Base-by-base conservation (phyloP, 2,888 invertebrate species). In the Cepaea hortensis region DNA sequence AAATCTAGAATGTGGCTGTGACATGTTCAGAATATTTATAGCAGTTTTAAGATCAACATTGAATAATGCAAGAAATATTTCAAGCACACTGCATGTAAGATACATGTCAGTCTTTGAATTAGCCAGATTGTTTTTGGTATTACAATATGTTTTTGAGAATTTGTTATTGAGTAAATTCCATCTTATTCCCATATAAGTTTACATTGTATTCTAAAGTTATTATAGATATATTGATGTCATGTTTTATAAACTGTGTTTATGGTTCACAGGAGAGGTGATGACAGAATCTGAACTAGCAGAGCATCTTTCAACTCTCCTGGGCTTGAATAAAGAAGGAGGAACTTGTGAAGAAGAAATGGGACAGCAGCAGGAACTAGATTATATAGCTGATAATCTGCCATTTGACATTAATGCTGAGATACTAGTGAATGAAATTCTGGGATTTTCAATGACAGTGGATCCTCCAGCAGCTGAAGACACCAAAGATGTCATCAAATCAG, bases 261-360 rank as follows among this genome's bases (percentile, higher is more conserved):
- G 20, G 61, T 65, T n/a, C 46, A 7, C 90, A 94, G 94, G 95
- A 73, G 94, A 95, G 88, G 94, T 94, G 87, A 94, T 95, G 93
- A 94, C 93, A 20, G 94, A 94, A 86, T 91, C 92, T 86, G 94
- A 95, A 88, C 89, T 95, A 72, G 93, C 94, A 0, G 94, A 95
- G 88, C 94, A 94, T 88, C 90, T 95, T 72, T 92, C 93, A 46
- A 94, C 94, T 9, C 89, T 94, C 86, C 91, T 94, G 35, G 94
- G 94, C 18, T 93, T 91, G 88, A 93, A 93, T 81, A 91, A 90
- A 3, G 94, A 94, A 81, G 94, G 94, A 6, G 94, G 94, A n/a
- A 93, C 93, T 87, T 93, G 93, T 82, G 94, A 94, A 89, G 88
- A 92, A 81, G 91, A 92, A 15, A 92, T 93, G 89, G 93, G 93